phyloP scores from a whole-genome alignment of 2,797 vertebrate genomes.

The Kryptolebias ocellatus region DNA sequence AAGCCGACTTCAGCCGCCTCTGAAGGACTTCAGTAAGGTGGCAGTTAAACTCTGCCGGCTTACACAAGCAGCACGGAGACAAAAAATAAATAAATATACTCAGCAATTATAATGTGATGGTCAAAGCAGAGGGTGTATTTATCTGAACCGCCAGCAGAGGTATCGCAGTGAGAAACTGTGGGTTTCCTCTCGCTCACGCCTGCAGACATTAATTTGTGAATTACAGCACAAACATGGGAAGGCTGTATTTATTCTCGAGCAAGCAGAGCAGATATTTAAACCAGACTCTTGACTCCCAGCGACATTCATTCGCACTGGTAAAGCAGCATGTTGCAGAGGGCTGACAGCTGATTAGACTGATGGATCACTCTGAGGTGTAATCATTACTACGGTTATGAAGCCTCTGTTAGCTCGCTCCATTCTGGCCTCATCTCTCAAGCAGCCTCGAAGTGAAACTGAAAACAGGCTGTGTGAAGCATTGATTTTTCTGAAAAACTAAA shows the following conservation, averaged over 20 bases:
- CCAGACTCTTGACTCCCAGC: constrained; percentile 46
- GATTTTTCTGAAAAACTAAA: constrained; percentile 18
- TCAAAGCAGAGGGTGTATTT: constrained; percentile 43
- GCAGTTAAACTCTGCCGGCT: constrained; percentile 20
- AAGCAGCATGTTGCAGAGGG: constrained; percentile 39
- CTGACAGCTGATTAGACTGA: constrained; percentile 67
- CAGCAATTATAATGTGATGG: constrained; percentile 34
- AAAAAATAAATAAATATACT: constrained; percentile 12
- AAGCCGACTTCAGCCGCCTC: constrained; percentile 9
- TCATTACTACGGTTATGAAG: constrained; percentile 55
- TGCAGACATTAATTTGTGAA: constrained; percentile 55
- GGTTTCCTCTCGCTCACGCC: constrained; percentile 8
- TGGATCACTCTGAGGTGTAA: constrained; percentile 52
- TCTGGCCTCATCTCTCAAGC: constrained; percentile 43
- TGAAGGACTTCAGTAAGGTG: background rate
- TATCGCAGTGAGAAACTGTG: constrained; percentile 39
- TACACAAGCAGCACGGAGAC: constrained; percentile 5
- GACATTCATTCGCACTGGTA: constrained; percentile 33
- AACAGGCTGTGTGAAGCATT: constrained; percentile 30
- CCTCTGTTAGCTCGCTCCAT: constrained; percentile 42
- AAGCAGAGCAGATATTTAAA: constrained; percentile 55
- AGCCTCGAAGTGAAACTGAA: constrained; percentile 36
- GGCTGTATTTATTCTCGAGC: constrained; percentile 63
- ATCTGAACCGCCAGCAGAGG: constrained; percentile 67
- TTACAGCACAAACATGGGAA: constrained; percentile 64